Conservation (phyloP, 2,113 vertebrate species). For the Xiphophorus couchianus region DNA sequence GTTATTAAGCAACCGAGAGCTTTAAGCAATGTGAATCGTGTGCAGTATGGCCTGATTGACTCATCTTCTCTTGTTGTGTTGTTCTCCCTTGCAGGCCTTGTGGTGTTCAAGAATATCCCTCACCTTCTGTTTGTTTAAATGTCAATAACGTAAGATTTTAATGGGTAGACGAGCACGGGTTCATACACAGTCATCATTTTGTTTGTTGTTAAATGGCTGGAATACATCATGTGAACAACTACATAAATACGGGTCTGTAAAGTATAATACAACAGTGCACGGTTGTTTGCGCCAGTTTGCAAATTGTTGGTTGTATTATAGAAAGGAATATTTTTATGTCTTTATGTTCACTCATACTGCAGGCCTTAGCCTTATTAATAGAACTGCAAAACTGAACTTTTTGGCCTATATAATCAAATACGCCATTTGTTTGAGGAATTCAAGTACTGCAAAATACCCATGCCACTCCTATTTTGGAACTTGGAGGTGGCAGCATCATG, state of each 20-base stretch:
- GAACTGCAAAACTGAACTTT: neutral
- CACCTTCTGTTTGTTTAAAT: neutral
- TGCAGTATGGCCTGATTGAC: neutral
- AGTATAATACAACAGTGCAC: neutral
- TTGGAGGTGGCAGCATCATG: too few species aligned
- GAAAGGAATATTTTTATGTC: too few species aligned
- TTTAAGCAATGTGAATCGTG: neutral
- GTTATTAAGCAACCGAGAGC: neutral
- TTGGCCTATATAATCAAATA: neutral
- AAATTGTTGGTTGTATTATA: too few species aligned
- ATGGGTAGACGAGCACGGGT: neutral
- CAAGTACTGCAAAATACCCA: too few species aligned
- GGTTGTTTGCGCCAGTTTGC: neutral
- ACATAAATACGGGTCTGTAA: neutral
- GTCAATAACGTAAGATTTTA: neutral
- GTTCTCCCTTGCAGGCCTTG: neutral
- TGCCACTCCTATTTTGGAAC: too few species aligned
- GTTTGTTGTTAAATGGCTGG: neutral
- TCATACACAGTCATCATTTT: neutral
- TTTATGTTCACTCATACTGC: too few species aligned
- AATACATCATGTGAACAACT: neutral
- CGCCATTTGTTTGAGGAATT: too few species aligned
- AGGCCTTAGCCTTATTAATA: too few species aligned
- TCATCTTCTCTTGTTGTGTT: neutral
- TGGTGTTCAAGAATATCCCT: neutral